Percentiles rank a stretch among this genome's conserved stretches.
Conservation (phyloP, 2,113 vertebrate genomes). For the Oreocharis arfaki region DNA sequence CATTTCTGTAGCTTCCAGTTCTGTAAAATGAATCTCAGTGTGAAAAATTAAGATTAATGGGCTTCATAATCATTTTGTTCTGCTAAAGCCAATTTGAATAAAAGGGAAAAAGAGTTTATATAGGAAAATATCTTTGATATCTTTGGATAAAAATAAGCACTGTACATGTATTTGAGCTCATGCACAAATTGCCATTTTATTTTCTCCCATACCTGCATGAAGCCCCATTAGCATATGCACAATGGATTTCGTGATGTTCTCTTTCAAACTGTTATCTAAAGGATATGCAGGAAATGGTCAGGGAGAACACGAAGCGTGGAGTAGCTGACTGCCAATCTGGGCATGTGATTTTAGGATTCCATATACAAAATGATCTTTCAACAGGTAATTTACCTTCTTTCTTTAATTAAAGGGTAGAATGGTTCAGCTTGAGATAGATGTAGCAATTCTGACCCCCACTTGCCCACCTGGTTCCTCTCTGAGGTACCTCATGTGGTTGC, state of each 20-base stretch:
- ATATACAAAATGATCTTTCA: neutral
- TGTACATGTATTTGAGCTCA: neutral
- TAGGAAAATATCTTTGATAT: slow-evolving; percentile 28
- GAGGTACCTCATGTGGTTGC: neutral
- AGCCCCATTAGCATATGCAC: neutral
- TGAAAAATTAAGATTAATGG: slow-evolving; percentile 83
- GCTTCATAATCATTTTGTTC: slow-evolving; percentile 72
- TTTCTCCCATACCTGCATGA: neutral
- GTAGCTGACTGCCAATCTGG: neutral
- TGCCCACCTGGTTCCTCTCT: neutral
- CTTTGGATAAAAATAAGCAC: slow-evolving; percentile 41
- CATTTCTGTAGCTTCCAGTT: slow-evolving; percentile 66
- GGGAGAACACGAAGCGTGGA: neutral
- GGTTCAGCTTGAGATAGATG: neutral
- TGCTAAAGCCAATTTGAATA: slow-evolving; percentile 69
- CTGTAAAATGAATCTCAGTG: slow-evolving; percentile 69
- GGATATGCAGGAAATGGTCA: neutral
- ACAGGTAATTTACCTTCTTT: neutral
- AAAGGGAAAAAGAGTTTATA: slow-evolving; percentile 1
- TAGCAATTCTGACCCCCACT: fast-evolving
- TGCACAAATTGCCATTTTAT: neutral
- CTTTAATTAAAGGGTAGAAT: neutral
- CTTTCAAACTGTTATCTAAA: neutral
- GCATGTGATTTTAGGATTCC: neutral
- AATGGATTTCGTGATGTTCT: neutral